Conservation (phyloP, 1,140 invertebrate species). For the Drosophila equinoxialis region DNA sequence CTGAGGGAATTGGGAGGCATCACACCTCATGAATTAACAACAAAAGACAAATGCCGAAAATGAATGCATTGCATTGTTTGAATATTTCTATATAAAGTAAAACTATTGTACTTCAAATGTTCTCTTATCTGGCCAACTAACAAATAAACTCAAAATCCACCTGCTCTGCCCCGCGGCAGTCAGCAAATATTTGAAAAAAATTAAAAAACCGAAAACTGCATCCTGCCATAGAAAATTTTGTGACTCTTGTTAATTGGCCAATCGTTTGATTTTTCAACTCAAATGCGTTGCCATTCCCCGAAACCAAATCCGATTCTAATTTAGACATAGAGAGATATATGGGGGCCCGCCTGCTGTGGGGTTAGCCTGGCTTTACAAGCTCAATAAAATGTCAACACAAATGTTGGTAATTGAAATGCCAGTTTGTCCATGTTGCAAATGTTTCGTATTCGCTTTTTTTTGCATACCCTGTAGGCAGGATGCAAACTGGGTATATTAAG, state of each 20-base stretch:
- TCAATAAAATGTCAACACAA: conserved; percentile 78
- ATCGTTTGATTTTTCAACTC: background rate
- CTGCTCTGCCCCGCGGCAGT: background rate
- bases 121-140: conserved; percentile 3
- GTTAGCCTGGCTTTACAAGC: conserved; percentile 41
- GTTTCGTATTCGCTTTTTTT: conserved; percentile 1
- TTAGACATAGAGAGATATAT: conserved; percentile 68
- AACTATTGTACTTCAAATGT: conserved; percentile 3
- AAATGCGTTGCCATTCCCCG: background rate
- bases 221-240: conserved; percentile 20
- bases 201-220: conserved; percentile 28
- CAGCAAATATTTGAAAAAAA: background rate
- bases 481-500: background rate
- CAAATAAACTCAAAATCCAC: conserved; percentile 1
- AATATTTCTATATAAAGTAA: background rate
- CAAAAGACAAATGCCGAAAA: conserved; percentile 59
- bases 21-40: conserved; percentile 80
- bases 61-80: conserved; percentile 68
- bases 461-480: background rate
- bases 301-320: conserved; percentile 51
- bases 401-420: conserved; percentile 71
- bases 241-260: background rate
- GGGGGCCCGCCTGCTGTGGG: conserved; percentile 59
- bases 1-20: conserved; percentile 32
- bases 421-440: conserved; percentile 42